These are phyloP conservation scores for Clarias macrocephalus DNA, from an alignment of 2,113 vertebrate genomes.

Conservation along the genomic window DNA sequence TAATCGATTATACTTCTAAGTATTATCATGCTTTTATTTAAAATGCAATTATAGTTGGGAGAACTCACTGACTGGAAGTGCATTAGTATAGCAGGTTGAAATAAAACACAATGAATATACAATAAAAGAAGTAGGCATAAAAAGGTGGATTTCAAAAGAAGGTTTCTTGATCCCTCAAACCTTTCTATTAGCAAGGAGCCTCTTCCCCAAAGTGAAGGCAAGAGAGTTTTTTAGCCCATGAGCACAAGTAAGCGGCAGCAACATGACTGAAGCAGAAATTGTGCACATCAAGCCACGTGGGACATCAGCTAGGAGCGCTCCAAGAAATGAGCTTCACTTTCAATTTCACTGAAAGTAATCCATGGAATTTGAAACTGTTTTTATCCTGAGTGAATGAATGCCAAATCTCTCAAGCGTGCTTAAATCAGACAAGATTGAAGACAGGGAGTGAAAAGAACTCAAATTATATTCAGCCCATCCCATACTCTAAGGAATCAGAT, in stretches of 20 bases:
- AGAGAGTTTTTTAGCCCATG: conserved; percentile 1
- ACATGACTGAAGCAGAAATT: not conserved
- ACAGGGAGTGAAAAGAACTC: conserved; percentile 46
- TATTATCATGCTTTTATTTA: not conserved
- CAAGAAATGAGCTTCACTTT: conserved; percentile 44
- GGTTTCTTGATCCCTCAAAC: not conserved
- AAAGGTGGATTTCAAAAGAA: not conserved
- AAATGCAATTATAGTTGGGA: not conserved
- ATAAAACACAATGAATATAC: not conserved
- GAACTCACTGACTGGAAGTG: not conserved
- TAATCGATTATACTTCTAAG: not conserved
- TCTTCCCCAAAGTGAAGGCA: not conserved
- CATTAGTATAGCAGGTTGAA: not conserved
- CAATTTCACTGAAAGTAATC: conserved; percentile 61
- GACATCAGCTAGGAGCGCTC: not conserved
- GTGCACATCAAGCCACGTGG: conserved; percentile 13
- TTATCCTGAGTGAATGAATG: conserved; percentile 62
- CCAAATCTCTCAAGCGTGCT: conserved; percentile 63
- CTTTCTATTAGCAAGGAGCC: not conserved
- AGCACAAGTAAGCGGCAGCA: conserved; percentile 19
- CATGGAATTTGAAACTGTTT: conserved; percentile 68
- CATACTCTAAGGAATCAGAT: conserved; percentile 64
- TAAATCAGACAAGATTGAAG: conserved; percentile 58
- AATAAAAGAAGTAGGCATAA: not conserved
- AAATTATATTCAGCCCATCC: conserved; percentile 56